A percentile compares a stretch with the other conserved stretches of the same genome.
Evolutionary conservation across 2,888 invertebrate species (phyloP).

Genomic region (Oscheius onirici): DNA sequence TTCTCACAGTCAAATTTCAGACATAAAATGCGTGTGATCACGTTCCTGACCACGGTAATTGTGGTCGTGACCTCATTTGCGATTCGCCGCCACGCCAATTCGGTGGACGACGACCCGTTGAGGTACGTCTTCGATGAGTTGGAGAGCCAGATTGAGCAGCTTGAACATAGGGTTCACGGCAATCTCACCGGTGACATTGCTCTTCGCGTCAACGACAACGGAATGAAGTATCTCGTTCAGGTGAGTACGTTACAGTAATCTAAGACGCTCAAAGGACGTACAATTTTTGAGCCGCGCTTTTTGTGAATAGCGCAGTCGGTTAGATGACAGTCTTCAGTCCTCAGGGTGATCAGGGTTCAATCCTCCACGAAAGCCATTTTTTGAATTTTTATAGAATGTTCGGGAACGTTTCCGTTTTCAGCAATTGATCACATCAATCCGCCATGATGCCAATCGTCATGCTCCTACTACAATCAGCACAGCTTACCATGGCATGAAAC

Average conservation of each 20-base stretch:
- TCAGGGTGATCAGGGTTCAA: no score
- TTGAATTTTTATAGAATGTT: no score
- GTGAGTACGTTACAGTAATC: background rate
- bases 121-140: constrained; percentile 14
- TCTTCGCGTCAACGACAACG: constrained; percentile 17
- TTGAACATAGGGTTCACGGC: constrained; percentile 4
- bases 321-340: no score
- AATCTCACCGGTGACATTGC: constrained; percentile 27
- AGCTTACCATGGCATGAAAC: constrained; percentile 29
- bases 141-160: constrained; percentile 16
- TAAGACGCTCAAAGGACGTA: background rate
- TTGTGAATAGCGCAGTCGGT: no score
- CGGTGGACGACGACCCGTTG: constrained; percentile 25
- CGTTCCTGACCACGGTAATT: constrained; percentile 19
- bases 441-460: constrained; percentile 28
- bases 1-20: background rate
- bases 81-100: constrained; percentile 25
- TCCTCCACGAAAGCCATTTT: no score
- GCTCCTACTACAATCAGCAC: constrained; percentile 22
- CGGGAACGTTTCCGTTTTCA: constrained; percentile 14
- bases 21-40: constrained; percentile 29
- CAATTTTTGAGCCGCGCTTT: background rate
- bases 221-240: constrained; percentile 19
- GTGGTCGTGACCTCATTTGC: constrained; percentile 33
- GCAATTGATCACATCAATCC: constrained; percentile 31